Conservation (phyloP, 2,888 invertebrate species). For the Oligia strigilis region DNA sequence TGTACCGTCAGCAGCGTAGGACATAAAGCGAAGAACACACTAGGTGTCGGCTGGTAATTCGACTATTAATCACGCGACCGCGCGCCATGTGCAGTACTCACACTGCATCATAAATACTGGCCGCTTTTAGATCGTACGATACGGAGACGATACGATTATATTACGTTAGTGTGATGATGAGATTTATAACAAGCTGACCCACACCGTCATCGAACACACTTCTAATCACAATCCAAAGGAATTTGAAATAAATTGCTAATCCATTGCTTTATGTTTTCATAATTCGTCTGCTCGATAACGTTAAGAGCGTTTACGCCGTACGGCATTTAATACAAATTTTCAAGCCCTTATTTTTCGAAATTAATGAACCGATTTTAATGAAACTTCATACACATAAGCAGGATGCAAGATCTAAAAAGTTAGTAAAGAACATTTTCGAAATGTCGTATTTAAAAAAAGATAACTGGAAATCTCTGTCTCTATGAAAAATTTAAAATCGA, state of each 20-base stretch:
- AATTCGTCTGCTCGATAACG: not conserved
- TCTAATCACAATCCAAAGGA: not conserved
- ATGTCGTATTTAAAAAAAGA: too few species aligned
- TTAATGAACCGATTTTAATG: too few species aligned
- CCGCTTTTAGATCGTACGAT: constrained; percentile 68
- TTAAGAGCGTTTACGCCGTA: not conserved
- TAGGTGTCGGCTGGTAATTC: constrained; percentile 81
- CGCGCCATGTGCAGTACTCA: constrained; percentile 80
- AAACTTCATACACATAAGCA: too few species aligned
- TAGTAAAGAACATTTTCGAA: too few species aligned
- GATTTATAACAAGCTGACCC: not conserved
- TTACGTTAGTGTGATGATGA: too few species aligned
- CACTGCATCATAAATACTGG: constrained; percentile 83
- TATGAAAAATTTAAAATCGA: too few species aligned
- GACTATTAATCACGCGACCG: constrained; percentile 83
- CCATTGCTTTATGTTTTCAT: not conserved
- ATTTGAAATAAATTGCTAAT: not conserved
- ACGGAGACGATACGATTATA: constrained; percentile 51
- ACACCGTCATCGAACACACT: not conserved
- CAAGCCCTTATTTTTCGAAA: too few species aligned
- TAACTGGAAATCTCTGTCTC: too few species aligned
- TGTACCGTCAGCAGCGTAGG: constrained; percentile 46
- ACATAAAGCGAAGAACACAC: constrained; percentile 71
- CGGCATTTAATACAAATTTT: too few species aligned
- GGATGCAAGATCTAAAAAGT: too few species aligned